Base-by-base conservation (phyloP, 2,888 invertebrate species). In the Iphiclides podalirius region DNA sequence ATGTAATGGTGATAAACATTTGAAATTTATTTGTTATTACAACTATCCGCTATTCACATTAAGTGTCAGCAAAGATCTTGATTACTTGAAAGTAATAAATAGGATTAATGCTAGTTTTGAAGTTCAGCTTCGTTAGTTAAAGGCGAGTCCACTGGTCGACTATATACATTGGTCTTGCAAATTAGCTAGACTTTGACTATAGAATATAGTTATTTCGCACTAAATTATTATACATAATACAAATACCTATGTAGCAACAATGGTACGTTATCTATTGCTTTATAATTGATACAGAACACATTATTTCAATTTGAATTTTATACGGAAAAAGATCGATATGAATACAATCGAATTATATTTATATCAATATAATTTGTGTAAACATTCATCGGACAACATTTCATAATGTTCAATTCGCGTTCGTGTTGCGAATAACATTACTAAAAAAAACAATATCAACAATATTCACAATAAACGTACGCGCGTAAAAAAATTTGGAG, bases 211-310 rank as follows among this genome's bases (percentile, higher is more conserved):
- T 63, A 60, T 55, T 55, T 60, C 64, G 52, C 50, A 59, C 48
- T 50, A 60, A 52, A 63, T 63, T 60, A 61, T 55, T 54, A 57
- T n/a, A n/a, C n/a, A n/a, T 61, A 60, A 55, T 62, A 67, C 56
- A 63, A 67, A n/a, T n/a, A n/a, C n/a, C 63, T 65, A 68, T 61
- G 59, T 65, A 74, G 76, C 67, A 75, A 74, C 66, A 69, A 74
- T 75, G 74, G 75, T 75, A 74, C 75, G 70, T 75, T 69, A 63
- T 69, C 74, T 79, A 79, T 81, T 78, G 75, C 72, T 76, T 77
- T 75, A 64, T 71, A 78, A 73, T 80, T 74, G 70, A 75, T 75
- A 67, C 64, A 69, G 79, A 82, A 81, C 79, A 79, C 77, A 76
- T 78, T 64, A 65, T 66, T 49, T 13, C 33, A 38, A 33, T 65